A percentile compares a stretch with the other conserved stretches of the same genome.
Evolutionary conservation across 2,888 invertebrate species (phyloP).

Genomic region (Heteromyza rotundicornis): DNA sequence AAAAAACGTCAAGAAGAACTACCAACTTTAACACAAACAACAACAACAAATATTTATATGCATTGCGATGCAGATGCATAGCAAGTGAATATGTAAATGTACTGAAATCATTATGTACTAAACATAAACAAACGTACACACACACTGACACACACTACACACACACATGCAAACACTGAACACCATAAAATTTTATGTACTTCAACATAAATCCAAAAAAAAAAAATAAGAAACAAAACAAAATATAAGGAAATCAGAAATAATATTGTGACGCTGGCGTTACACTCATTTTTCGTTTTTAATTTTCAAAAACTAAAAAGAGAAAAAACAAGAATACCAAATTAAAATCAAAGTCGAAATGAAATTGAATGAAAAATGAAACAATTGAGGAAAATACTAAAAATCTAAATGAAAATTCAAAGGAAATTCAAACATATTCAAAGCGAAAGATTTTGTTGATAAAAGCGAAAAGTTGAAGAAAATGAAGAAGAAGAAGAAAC

Average conservation of each 20-base stretch:
- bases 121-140: conserved; percentile 10
- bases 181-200: neutral
- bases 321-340: too few species aligned
- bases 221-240: conserved; percentile 2
- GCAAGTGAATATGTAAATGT: conserved; percentile 1
- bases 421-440: too few species aligned
- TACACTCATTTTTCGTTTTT: conserved; percentile 22
- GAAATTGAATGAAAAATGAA: too few species aligned
- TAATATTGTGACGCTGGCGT: conserved; percentile 28
- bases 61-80: conserved; percentile 9
- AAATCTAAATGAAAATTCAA: too few species aligned
- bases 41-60: too few species aligned
- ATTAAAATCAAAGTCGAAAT: too few species aligned
- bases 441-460: neutral
- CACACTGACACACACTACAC: conserved; percentile 8
- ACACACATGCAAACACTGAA: conserved; percentile 5
- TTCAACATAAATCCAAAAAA: conserved; percentile 4
- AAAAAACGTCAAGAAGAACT: too few species aligned
- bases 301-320: conserved; percentile 7
- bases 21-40: too few species aligned
- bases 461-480: too few species aligned
- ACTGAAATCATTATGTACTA: neutral
- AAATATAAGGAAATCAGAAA: conserved; percentile 2
- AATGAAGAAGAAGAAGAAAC: too few species aligned
- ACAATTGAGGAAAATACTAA: too few species aligned